A percentile compares a stretch with the other conserved stretches of the same genome.
phyloP scores from a whole-genome alignment of 2,113 vertebrate genomes.

The Thalassarche chlororhynchos region DNA sequence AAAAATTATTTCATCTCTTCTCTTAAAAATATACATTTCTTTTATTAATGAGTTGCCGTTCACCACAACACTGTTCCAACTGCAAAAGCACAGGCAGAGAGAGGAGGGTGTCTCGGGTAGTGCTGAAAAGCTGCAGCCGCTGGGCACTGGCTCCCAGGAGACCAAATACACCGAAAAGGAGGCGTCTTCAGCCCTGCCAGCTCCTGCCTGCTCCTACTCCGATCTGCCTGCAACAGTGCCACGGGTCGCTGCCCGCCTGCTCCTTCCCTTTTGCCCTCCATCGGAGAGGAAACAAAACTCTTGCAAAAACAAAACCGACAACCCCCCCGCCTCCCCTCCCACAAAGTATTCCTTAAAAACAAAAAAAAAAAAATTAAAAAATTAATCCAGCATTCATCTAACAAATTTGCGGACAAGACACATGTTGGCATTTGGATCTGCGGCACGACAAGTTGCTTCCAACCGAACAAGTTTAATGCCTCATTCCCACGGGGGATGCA shows the following conservation, averaged over 20 bases:
- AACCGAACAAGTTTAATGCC: slow-evolving; percentile 29
- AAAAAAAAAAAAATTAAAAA: background rate
- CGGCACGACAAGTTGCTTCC: background rate
- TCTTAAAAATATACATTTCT: slow-evolving; percentile 44
- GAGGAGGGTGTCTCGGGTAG: background rate
- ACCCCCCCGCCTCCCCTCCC: background rate
- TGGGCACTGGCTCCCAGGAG: background rate
- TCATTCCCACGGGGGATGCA: slow-evolving; percentile 6
- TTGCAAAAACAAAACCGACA: background rate
- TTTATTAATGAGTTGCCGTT: slow-evolving; percentile 22
- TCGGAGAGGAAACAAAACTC: background rate
- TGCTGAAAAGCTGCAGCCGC: background rate
- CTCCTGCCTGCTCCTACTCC: background rate
- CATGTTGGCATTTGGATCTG: background rate
- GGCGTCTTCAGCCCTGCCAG: background rate
- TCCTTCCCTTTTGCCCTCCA: background rate
- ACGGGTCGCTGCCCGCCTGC: background rate
- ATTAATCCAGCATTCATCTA: background rate
- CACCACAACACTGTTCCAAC: background rate
- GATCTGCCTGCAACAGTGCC: background rate
- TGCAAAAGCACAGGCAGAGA: background rate
- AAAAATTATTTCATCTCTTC: slow-evolving; percentile 32
- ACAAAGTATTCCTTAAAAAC: background rate
- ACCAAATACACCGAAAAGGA: background rate
- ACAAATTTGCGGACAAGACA: background rate